Base-by-base conservation (phyloP, 2,888 invertebrate genomes). In the Tipula confusa region DNA sequence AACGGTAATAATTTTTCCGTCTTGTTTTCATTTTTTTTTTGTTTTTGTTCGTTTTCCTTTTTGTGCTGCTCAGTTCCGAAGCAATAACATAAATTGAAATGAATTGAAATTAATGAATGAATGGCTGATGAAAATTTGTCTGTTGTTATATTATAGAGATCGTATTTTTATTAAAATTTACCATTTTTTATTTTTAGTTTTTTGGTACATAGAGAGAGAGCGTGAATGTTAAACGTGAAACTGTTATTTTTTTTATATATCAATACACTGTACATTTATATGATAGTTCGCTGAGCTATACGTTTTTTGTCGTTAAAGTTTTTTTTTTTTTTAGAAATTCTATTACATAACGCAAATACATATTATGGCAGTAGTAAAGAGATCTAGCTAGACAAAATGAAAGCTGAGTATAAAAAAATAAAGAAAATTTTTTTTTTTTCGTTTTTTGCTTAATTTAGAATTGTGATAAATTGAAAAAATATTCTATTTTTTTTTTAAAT, bases 31-130 rank as follows among this genome's bases (percentile, higher is more conserved):
- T 9, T 64, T 18, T 43, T 24, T 24, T 6, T 64, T 64, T 64
- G 33, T 33, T 33, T 33, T 33, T 33, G 33, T 2, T 33, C 6
- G n/a, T n/a, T n/a, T n/a, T n/a, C n/a, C n/a, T n/a, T 43, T 43
- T 43, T n/a, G 38, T 38, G 11, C 38, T 38, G 9, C 13, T 18
- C 18, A 18, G 48, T 64, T 64, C 24, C 64, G 64, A 64, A 64
- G 64, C 64, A 64, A 64, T 64, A 64, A 64, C 64, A 64, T 64
- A 64, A 64, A 64, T 64, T 64, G 64, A 64, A 64, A 64, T 64
- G 64, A 64, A 64, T 64, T 64, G 64, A 64, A 64, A 64, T 64
- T 64, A 64, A 64, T 64, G 64, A 64, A 64, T 64, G 64, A 64
- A 64, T 64, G 64, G 64, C 18, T 64, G 64, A 64, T 24, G 64